Evolutionary conservation across 1,140 invertebrate genomes (phyloP).

Genomic region (Lasaia peninsularis): DNA sequence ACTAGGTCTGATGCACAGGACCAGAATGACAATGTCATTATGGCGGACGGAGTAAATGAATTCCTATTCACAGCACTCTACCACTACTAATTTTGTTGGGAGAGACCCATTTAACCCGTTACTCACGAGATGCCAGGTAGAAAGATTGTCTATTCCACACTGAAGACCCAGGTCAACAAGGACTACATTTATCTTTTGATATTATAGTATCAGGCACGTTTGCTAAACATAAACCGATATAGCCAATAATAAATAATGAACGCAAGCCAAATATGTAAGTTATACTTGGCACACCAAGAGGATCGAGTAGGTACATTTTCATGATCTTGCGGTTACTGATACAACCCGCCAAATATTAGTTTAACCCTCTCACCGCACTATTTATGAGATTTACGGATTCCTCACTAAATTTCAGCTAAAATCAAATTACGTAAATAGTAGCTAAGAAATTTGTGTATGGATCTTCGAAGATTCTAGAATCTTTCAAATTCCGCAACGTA

Average conservation of each 20-base stretch:
- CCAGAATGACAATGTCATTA: too few relatives aligned
- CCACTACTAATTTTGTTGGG: too few relatives aligned
- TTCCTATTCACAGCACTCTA: too few relatives aligned
- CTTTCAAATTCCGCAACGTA: too few relatives aligned
- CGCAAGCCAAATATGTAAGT: constrained; percentile 59
- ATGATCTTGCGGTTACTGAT: constrained; percentile 70
- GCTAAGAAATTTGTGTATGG: background rate
- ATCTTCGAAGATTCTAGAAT: background rate
- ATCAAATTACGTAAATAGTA: background rate
- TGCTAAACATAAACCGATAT: constrained; percentile 52
- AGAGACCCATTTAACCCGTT: too few relatives aligned
- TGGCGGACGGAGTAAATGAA: too few relatives aligned
- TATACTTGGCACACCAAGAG: constrained; percentile 55
- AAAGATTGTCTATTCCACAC: too few relatives aligned
- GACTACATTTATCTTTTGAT: constrained; percentile 8
- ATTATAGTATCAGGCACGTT: constrained; percentile 36
- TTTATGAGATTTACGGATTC: constrained; percentile 53
- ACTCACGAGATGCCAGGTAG: too few relatives aligned
- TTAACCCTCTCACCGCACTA: constrained; percentile 58
- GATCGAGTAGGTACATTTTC: constrained; percentile 59
- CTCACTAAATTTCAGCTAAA: constrained; percentile 26
- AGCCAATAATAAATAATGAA: constrained; percentile 72
- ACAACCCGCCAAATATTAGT: constrained; percentile 69
- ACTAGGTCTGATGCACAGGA: too few relatives aligned
- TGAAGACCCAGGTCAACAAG: too few relatives aligned